Evolutionary conservation across 2,113 vertebrate genomes (phyloP), one percentile per base, ranked within the genome.

Genomic region (Lycaon pictus): DNA sequence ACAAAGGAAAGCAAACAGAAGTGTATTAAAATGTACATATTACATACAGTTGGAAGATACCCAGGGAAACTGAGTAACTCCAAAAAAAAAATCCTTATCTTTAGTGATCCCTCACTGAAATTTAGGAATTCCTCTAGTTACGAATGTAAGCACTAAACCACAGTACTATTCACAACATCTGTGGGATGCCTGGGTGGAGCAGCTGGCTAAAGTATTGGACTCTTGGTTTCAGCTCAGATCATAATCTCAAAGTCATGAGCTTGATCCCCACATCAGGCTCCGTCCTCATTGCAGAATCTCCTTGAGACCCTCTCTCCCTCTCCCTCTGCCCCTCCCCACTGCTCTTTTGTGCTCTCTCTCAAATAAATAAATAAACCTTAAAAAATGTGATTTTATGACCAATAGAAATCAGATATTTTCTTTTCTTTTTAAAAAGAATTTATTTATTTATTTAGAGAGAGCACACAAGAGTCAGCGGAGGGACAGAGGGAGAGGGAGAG

Each of bases 61-160:
- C 25, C 48, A 3, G 23, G 74, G 74, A 77, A 77, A 51, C 74
- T 17, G 43, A 77, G 43, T 29, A 77, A 77, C 74, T 29, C 58
- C 58, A 17, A 48, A 35, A 32, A 65, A 48, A 67, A 6, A 85
- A 6, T 5, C 17, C 76, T 93, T 62, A 74, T 80, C 93, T 93
- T 92, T 72, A 62, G 25, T 74, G 16, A 71, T 63, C 22, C 81
- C 48, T 86, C 62, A 74, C 20, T 72, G 32, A 94, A 94, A 95
- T 90, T 90, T 88, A 94, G 71, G 53, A 58, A 96, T 84, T 71
- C 76, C 29, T 93, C 13, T 32, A 51, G n/a, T 67, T 74, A 90
- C 60, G n/a, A 90, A 60, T 79, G 51, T 74, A 94, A 77, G 43
- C 69, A 94, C 25, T 69, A 87, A 97, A 82, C 17, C 43, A 43